A percentile compares a stretch with the other conserved stretches of the same genome.
Evolutionary conservation across 1,140 invertebrate genomes (phyloP).

Genomic region (Zophobas morio): DNA sequence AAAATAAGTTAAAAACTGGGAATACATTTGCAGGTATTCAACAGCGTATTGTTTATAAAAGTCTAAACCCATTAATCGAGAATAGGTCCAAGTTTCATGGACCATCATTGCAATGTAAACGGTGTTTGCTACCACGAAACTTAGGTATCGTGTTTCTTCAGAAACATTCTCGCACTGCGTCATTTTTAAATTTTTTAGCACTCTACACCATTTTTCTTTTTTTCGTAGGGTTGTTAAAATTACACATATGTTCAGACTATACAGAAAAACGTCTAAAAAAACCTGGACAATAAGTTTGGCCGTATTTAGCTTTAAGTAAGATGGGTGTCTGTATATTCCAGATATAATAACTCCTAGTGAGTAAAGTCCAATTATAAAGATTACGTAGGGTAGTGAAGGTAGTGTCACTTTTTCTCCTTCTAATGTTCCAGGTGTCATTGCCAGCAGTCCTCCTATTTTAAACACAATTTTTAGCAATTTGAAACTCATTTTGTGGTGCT

Average conservation of each 20-base stretch:
- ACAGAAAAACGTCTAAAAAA: not conserved
- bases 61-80: not conserved
- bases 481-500: not conserved
- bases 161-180: not conserved
- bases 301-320: not conserved
- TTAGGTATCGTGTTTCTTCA: no score
- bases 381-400: not conserved
- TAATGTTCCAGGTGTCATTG: not conserved
- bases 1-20: slow-evolving; percentile 11
- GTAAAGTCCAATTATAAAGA: not conserved
- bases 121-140: not conserved
- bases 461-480: not conserved
- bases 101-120: not conserved
- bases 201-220: not conserved
- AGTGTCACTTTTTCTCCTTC: not conserved
- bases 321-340: not conserved
- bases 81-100: not conserved
- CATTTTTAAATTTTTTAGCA: not conserved
- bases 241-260: not conserved
- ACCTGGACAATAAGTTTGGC: not conserved
- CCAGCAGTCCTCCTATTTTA: not conserved
- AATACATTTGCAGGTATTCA: slow-evolving; percentile 9
- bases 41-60: slow-evolving; percentile 7
- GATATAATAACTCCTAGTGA: not conserved
- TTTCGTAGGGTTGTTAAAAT: not conserved